A percentile compares a stretch with the other conserved stretches of the same genome.
These are phyloP conservation scores for Thecocarcelia acutangulata DNA, from an alignment of 2,888 invertebrate species.

Conservation along the genomic window DNA sequence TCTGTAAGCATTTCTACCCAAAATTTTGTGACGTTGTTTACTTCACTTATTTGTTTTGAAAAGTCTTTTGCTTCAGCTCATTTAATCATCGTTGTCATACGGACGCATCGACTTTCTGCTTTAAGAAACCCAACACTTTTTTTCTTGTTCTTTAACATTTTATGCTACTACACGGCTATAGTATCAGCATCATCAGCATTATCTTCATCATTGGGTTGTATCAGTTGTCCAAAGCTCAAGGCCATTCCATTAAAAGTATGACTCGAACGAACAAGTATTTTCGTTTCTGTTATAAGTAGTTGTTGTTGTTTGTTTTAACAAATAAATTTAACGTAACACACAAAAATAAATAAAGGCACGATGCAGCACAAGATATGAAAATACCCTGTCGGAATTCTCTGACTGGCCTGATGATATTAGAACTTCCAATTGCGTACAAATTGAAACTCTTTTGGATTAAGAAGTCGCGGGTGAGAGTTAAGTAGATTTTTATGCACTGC, in stretches of 20 bases:
- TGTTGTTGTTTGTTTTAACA: neutral
- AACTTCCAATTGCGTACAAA: no score
- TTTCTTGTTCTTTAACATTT: conserved; percentile 12
- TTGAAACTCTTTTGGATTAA: no score
- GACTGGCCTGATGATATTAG: no score
- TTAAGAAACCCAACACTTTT: neutral
- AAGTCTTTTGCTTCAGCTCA: neutral
- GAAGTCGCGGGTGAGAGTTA: no score
- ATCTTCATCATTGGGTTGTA: conserved; percentile 48
- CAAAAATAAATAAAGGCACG: neutral
- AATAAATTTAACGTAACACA: conserved; percentile 18
- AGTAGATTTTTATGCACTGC: no score
- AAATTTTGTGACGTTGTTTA: conserved; percentile 25
- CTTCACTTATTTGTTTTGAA: conserved; percentile 11
- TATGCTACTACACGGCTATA: neutral
- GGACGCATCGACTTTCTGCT: neutral
- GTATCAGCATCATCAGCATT: conserved; percentile 32
- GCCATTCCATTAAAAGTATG: conserved; percentile 54
- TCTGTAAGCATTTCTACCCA: neutral
- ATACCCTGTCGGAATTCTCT: no score
- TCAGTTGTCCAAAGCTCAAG: conserved; percentile 65
- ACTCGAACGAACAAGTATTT: conserved; percentile 40
- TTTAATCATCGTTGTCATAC: conserved; percentile 12
- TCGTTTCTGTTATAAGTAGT: conserved; percentile 18
- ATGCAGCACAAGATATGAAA: neutral